phyloP scores from a whole-genome alignment of 2,888 invertebrate genomes.

The Eutolmus rufibarbis region DNA sequence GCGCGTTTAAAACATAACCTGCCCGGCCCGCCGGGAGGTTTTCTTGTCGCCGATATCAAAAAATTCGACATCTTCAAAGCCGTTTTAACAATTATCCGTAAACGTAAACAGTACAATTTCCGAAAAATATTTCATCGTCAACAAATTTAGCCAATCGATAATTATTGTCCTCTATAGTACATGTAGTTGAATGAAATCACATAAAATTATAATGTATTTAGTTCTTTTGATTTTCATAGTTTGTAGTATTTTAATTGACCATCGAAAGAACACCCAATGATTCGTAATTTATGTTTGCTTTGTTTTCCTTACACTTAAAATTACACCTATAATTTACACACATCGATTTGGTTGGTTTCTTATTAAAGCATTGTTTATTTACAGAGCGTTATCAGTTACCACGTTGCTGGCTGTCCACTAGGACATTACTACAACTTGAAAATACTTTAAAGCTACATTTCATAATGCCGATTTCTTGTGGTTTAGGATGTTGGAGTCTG shows the following conservation, averaged over 20 bases:
- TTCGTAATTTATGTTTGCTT: slow-evolving; percentile 5
- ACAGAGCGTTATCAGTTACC: background rate
- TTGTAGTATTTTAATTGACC: slow-evolving; percentile 33
- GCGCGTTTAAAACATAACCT: background rate
- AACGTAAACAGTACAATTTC: background rate
- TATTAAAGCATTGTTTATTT: slow-evolving; percentile 15
- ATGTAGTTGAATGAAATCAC: background rate
- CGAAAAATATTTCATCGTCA: slow-evolving; percentile 1
- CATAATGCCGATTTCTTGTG: background rate
- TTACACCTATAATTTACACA: background rate
- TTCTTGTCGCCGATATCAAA: background rate
- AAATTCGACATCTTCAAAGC: background rate
- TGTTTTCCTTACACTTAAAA: background rate
- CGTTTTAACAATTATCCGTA: background rate
- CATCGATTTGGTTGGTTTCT: background rate
- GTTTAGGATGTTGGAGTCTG: background rate
- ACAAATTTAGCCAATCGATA: slow-evolving; percentile 19
- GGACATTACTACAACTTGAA: background rate
- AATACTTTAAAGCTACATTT: slow-evolving; percentile 3
- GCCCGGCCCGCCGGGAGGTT: slow-evolving; percentile 17
- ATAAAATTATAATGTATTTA: background rate
- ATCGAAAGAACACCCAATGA: slow-evolving; percentile 38
- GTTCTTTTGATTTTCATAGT: slow-evolving; percentile 25
- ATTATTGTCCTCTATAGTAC: slow-evolving; percentile 33
- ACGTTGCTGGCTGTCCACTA: background rate